A percentile compares a stretch with the other conserved stretches of the same genome.
Evolutionary conservation across 2,113 vertebrate species (phyloP).

Genomic region (Meriones unguiculatus): DNA sequence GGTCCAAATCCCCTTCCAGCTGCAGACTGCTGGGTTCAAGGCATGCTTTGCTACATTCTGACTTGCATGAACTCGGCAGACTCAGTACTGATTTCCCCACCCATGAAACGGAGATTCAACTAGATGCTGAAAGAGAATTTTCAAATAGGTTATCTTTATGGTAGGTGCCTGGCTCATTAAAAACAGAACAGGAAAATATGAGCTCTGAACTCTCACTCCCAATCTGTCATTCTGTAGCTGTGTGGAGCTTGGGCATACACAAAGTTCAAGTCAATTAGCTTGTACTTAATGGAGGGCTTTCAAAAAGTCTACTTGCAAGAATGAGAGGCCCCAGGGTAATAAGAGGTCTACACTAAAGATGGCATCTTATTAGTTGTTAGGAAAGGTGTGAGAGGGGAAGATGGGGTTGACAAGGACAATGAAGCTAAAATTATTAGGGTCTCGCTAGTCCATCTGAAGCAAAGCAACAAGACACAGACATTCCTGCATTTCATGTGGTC

Average conservation of each 20-base stretch:
- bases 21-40: not conserved
- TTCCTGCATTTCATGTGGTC: not conserved
- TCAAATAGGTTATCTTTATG: not conserved
- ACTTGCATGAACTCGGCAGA: not conserved
- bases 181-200: not conserved
- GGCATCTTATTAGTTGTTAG: not conserved
- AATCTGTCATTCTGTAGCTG: not conserved
- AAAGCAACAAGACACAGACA: not conserved
- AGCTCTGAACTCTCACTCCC: not conserved
- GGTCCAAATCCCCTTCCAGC: not conserved
- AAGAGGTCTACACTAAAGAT: not conserved
- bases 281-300: not conserved
- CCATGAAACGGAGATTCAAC: not conserved
- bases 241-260: not conserved
- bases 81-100: not conserved
- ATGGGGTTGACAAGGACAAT: not conserved
- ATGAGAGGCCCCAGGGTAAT: not conserved
- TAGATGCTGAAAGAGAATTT: not conserved
- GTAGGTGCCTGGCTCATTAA: not conserved
- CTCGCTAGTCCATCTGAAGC: not conserved
- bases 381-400: not conserved
- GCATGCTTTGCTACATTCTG: not conserved
- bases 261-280: not conserved
- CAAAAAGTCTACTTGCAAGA: not conserved
- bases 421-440: not conserved